Conservation (phyloP, 2,888 invertebrate genomes). For the Willowsia nigromaculata region DNA sequence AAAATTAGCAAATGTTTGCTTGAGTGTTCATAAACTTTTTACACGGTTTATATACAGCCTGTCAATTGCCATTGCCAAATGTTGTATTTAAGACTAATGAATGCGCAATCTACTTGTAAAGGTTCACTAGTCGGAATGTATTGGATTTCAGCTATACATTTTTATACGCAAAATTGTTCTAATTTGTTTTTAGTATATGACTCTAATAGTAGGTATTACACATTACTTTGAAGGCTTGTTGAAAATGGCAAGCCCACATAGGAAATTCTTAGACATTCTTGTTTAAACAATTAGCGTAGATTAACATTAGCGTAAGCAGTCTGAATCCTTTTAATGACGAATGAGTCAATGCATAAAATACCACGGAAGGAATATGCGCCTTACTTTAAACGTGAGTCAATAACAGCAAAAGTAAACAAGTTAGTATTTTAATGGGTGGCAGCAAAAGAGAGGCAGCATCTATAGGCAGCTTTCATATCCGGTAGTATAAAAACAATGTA, state of each 20-base stretch:
- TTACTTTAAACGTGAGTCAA: constrained; percentile 27
- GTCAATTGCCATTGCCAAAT: background rate
- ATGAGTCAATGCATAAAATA: background rate
- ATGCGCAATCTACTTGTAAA: background rate
- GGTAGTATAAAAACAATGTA: constrained; percentile 27
- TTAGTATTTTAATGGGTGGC: constrained; percentile 34
- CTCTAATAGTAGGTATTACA: background rate
- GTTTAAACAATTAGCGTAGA: constrained; percentile 49
- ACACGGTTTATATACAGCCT: no score
- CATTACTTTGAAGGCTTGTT: background rate
- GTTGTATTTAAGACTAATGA: background rate
- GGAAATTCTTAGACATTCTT: constrained; percentile 4
- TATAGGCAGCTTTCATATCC: constrained; percentile 56
- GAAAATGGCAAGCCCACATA: background rate
- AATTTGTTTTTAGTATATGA: background rate
- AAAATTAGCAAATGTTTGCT: no score
- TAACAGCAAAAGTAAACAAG: constrained; percentile 34
- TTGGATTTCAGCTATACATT: background rate
- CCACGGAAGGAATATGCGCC: background rate
- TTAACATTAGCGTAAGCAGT: constrained; percentile 16
- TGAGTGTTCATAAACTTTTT: no score
- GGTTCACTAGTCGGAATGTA: background rate
- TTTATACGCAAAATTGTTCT: no score
- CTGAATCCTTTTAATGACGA: background rate
- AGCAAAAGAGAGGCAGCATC: background rate